Percentiles rank a stretch among this genome's conserved stretches.
Evolutionary conservation across 1,140 invertebrate genomes (phyloP).

Genomic region (Lepidostoma basale): DNA sequence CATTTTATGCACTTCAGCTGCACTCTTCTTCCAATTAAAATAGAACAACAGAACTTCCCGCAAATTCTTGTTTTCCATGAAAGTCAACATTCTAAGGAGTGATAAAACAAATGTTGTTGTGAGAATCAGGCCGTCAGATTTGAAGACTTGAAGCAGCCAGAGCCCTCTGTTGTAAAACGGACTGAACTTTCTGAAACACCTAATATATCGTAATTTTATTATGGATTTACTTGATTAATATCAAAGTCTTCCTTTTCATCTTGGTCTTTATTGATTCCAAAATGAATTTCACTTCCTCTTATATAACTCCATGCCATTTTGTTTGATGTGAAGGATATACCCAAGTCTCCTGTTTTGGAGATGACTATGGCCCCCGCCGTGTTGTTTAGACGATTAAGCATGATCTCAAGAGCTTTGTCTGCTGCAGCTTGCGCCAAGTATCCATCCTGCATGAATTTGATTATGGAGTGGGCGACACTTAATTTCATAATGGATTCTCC

Average conservation of each 20-base stretch:
- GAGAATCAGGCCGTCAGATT: too few relatives aligned
- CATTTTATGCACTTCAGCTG: too few relatives aligned
- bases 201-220: too few relatives aligned
- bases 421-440: constrained; percentile 60
- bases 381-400: constrained; percentile 65
- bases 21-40: too few relatives aligned
- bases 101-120: too few relatives aligned
- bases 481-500: constrained; percentile 71
- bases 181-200: too few relatives aligned
- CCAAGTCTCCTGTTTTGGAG: constrained; percentile 65
- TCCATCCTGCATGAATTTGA: constrained; percentile 63
- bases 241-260: constrained; percentile 25
- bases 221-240: too few relatives aligned
- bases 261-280: constrained; percentile 56
- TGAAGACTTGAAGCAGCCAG: too few relatives aligned
- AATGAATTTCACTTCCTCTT: constrained; percentile 59
- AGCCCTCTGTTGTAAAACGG: too few relatives aligned
- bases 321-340: constrained; percentile 66
- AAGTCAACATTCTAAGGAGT: too few relatives aligned
- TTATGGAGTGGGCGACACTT: constrained; percentile 69
- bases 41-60: too few relatives aligned
- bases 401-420: constrained; percentile 58
- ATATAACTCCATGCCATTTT: constrained; percentile 75
- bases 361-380: constrained; percentile 72
- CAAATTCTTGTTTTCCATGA: too few relatives aligned